Evolutionary conservation across 92 coral and sea anemone genomes (phyloP).

Genomic region (Zoanthus sociatus): DNA sequence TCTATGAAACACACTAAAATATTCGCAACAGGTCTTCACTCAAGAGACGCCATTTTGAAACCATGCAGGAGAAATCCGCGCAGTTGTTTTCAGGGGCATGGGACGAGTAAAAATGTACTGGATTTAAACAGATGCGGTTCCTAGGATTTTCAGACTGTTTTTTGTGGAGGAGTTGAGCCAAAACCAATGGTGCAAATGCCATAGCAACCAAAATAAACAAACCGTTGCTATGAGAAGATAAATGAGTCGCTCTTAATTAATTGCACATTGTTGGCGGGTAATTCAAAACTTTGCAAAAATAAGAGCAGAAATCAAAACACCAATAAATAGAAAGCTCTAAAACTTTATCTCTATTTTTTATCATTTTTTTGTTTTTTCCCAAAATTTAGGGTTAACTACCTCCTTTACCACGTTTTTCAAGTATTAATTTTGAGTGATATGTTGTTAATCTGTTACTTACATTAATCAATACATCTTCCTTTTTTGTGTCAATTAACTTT

Average conservation of each 20-base stretch:
- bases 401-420: too few relatives aligned
- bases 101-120: not conserved
- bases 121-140: not conserved
- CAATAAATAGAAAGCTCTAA: slow-evolving; percentile 20
- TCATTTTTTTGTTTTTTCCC: not conserved
- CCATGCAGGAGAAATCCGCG: not conserved
- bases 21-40: slow-evolving; percentile 6
- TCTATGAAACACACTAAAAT: slow-evolving; percentile 4
- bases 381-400: not conserved
- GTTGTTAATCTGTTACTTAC: too few relatives aligned
- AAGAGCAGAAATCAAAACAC: slow-evolving; percentile 10
- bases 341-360: not conserved
- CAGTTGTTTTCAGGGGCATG: slow-evolving; percentile 9
- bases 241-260: slow-evolving; percentile 2
- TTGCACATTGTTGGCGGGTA: slow-evolving; percentile 16
- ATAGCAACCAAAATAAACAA: slow-evolving; percentile 12
- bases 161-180: not conserved
- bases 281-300: slow-evolving; percentile 8
- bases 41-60: not conserved
- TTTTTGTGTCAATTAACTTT: too few relatives aligned
- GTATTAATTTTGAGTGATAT: too few relatives aligned
- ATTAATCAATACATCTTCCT: too few relatives aligned
- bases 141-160: not conserved
- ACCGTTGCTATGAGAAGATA: slow-evolving; percentile 11
- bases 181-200: not conserved